Base-by-base conservation (phyloP, 2,797 vertebrate species). In the Staurois parvus region DNA sequence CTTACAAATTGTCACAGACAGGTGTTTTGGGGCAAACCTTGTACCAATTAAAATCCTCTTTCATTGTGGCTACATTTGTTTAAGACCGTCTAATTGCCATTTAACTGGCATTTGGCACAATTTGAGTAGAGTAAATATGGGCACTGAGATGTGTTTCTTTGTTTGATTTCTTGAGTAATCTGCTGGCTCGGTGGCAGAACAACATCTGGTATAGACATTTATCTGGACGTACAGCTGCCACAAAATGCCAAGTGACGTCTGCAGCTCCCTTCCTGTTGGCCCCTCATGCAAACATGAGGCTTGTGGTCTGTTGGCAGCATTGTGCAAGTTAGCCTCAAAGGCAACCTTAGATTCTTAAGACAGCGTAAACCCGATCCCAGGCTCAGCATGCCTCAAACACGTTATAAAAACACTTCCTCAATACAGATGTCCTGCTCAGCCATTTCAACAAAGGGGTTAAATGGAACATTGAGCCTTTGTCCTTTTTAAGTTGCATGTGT, bases 131-230 rank as follows among this genome's bases (percentile, higher is more conserved):
- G 78, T 72, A 72, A 64, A 81, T 73, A 62, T 29, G 79, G 79
- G 52, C 52, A 24, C 56, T 45, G 15, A 19, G 69, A 34, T 73
- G 72, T 42, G 48, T 81, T 81, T 24, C 68, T 81, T 62, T 79
- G 76, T 70, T 56, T 81, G 79, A 28, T 26, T 64, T 68, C 12
- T 66, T 48, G 34, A 66, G 56, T 83, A 42, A 64, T 67, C 40
- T 67, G 19, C 21, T 75, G 81, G 72, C 37, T n/a, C 37, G 21
- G 28, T 74, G n/a, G 19, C 56, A 29, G 56, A 84, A 62, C 32
- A 70, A 84, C 74, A 84, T 78, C 83, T 84, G 83, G 75, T 72
- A 84, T 3, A 28, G 66, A 66, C 40, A 32, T 72, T 64, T 67
- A 34, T 73, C 56, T 30, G 34, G 69, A 59, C 59, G 52, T 72